These are phyloP conservation scores for Cryptocheilus praepositus DNA, from an alignment of 2,888 invertebrate species.

Conservation along the genomic window DNA sequence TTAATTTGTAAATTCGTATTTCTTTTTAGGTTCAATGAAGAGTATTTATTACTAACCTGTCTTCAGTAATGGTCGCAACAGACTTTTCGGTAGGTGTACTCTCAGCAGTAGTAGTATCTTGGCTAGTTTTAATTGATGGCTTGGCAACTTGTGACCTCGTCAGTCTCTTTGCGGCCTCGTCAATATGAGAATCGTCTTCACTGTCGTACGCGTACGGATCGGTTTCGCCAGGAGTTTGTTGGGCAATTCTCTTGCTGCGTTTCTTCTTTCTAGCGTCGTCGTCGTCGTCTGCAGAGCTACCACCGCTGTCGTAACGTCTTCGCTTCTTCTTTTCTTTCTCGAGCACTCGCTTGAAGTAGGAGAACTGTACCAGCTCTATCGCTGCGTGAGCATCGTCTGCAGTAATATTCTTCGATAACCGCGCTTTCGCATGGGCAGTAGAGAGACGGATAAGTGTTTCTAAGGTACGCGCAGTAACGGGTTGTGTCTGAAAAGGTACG, in stretches of 20 bases:
- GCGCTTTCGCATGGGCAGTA: conserved; percentile 97
- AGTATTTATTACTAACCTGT: conserved; percentile 59
- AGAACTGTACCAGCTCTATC: conserved; percentile 94
- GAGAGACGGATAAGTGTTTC: conserved; percentile 98
- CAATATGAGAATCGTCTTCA: conserved; percentile 71
- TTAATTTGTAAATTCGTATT: no score
- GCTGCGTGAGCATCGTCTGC: conserved; percentile 92
- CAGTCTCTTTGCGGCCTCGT: conserved; percentile 52
- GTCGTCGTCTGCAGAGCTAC: conserved; percentile 60
- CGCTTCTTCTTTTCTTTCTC: conserved; percentile 86
- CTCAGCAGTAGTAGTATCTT: no score
- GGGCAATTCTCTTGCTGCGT: conserved; percentile 71
- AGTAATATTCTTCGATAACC: conserved; percentile 91
- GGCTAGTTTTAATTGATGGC: conserved; percentile 19
- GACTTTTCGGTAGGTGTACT: conserved; percentile 26
- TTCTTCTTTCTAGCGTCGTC: conserved; percentile 67
- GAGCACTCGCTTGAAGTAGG: conserved; percentile 96
- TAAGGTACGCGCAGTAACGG: conserved; percentile 95
- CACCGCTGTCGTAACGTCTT: conserved; percentile 76
- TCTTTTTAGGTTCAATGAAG: background rate
- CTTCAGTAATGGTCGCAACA: conserved; percentile 70
- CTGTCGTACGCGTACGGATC: conserved; percentile 41
- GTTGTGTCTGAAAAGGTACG: conserved; percentile 93
- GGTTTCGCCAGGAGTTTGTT: conserved; percentile 41
- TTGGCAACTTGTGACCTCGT: conserved; percentile 52